Base-by-base conservation (phyloP, 2,888 invertebrate genomes). In the Melangyna quadrimaculata region DNA sequence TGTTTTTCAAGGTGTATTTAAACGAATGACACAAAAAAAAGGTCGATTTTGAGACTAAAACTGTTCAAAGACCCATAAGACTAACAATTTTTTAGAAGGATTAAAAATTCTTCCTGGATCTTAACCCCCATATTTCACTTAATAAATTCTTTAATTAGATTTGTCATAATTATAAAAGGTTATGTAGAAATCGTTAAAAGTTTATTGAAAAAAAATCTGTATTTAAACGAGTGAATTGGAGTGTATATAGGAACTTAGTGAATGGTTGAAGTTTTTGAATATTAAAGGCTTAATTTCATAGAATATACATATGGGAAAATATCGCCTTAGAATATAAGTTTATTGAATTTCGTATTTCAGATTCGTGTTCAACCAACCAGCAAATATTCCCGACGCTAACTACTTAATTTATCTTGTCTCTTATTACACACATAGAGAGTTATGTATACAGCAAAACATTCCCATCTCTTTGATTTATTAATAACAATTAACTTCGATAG, bases 391-490 rank as follows among this genome's bases (percentile, higher is more conserved):
- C 5, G 7, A 40, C 35, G 53, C 2, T n/a, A 53, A 24, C 51
- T 51, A 63, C 45, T 73, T 43, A 51, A 53, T 69, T 61, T 35
- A 53, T 63, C 29, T 43, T 79, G 27, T 63, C 43, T 80, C 32
- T 45, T 51, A 67, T 67, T 40, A 57, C 19, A n/a, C 22, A 29
- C 65, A 67, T 40, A n/a, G 19, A 51, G 35, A 48, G 48, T n/a
- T n/a, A n/a, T n/a, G n/a, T 57, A 37, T 40, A 51, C 71, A 79
- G 19, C 65, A 37, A 67, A 32, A 27, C 43, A 37, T 55, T 43
- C 45, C 35, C 48, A 19, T 59, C 65, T 51, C n/a, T 72, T 61
- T 35, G 57, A 72, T 77, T 63, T 67, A 77, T 77, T 51, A 74
- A 70, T 75, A 70, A 81, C 57, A 72, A 27, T 67, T 19, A 53